Percentiles rank a stretch among this genome's conserved stretches.
Conservation (phyloP, 2,888 invertebrate species). For the Venusia cambrica region DNA sequence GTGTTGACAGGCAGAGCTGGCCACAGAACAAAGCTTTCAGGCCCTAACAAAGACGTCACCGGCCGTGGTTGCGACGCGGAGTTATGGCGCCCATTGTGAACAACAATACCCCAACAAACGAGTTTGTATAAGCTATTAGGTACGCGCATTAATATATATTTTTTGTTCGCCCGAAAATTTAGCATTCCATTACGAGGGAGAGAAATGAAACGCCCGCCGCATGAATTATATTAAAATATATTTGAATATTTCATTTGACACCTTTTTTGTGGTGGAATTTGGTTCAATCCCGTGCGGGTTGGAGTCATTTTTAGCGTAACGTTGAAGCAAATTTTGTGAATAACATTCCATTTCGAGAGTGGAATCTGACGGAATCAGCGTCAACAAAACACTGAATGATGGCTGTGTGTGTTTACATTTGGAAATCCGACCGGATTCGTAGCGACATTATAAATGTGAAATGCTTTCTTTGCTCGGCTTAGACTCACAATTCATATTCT, state of each 20-base stretch:
- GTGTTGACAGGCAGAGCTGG: constrained; percentile 69
- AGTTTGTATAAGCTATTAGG: constrained; percentile 82
- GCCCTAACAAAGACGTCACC: constrained; percentile 81
- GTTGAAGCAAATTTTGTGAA: constrained; percentile 73
- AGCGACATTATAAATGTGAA: constrained; percentile 9
- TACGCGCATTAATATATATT: constrained; percentile 82
- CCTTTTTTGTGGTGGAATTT: constrained; percentile 79
- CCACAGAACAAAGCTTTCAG: constrained; percentile 68
- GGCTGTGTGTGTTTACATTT: constrained; percentile 65
- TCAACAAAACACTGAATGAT: constrained; percentile 75
- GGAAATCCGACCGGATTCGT: constrained; percentile 56
- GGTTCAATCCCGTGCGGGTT: constrained; percentile 73
- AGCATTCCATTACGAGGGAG: constrained; percentile 81
- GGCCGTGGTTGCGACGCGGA: constrained; percentile 79
- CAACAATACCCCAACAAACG: constrained; percentile 81
- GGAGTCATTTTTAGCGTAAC: constrained; percentile 77
- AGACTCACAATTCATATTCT: not conserved
- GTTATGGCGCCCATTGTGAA: constrained; percentile 81
- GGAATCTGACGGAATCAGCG: constrained; percentile 75
- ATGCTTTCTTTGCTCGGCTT: not conserved
- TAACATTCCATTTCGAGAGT: constrained; percentile 78
- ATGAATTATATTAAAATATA: constrained; percentile 82
- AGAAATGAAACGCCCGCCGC: constrained; percentile 81
- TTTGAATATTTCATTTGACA: constrained; percentile 82
- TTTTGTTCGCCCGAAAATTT: constrained; percentile 81